Evolutionary conservation across 2,888 invertebrate species (phyloP), one percentile per base, ranked within the genome.

Genomic region (Xestia sexstrigata): DNA sequence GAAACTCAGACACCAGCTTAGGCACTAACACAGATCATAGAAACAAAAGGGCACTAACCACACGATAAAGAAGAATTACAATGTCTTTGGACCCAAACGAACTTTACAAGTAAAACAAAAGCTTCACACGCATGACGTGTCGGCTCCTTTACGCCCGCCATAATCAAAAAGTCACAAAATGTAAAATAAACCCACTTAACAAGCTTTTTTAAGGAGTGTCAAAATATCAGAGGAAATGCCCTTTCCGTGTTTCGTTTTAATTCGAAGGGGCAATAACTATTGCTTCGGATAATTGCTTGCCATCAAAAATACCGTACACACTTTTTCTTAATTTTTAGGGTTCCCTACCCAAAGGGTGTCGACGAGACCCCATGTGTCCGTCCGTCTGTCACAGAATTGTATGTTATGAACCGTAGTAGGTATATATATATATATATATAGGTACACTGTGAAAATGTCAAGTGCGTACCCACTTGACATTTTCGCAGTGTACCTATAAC

Each of bases 161-260:
- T 58, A 79, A 82, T 52, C 15, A 74, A 74, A 70, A 83, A 78
- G 35, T 39, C 47, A 74, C n/a, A 71, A 74, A 75, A 70, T 13
- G 1, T 65, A 42, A 74, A 84, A 84, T 2, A 65, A 70, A 42
- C 23, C 39, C 58, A 74, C 13, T 15, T 45, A 71, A 52, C 55
- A 67, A 74, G 35, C n/a, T 74, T 74, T 77, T 76, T 69, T 72
- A 65, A 72, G 71, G 75, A 83, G 83, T 87, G 85, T 76, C 70
- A 88, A 84, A 88, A 87, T 84, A 80, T 80, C 78, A 80, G 78
- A 86, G 88, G 89, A 91, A 88, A 86, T 87, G 82, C 85, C 86
- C 82, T 82, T 89, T 90, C 82, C 89, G 86, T 90, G 89, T 89
- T 87, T 84, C 79, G 65, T 79, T 84, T 87, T 87, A 87, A 88